Evolutionary conservation across 2,113 vertebrate genomes (phyloP).

Genomic region (Donacobius atricapilla): DNA sequence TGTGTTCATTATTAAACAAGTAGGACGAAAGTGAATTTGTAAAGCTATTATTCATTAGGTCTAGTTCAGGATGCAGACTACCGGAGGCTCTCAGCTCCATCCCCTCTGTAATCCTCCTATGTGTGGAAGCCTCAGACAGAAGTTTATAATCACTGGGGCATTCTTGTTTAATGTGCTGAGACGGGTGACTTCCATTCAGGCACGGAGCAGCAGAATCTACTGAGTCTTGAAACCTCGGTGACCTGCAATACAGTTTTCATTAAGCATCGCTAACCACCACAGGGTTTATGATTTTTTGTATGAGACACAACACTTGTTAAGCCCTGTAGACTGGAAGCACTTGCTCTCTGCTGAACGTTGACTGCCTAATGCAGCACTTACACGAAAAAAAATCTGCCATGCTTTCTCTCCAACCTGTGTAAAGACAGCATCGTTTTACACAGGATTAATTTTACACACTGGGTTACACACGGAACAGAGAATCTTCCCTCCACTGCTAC

Average conservation of each 20-base stretch:
- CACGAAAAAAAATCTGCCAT: not conserved
- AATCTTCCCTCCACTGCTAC: not conserved
- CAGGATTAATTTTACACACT: conserved; percentile 13
- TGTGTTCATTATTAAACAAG: conserved; percentile 89
- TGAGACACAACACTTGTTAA: not conserved
- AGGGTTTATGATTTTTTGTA: conserved; percentile 20
- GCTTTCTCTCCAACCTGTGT: not conserved
- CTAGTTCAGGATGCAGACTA: conserved; percentile 67
- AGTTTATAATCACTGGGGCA: conserved; percentile 79
- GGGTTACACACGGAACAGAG: not conserved
- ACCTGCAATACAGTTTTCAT: conserved; percentile 75
- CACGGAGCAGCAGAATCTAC: conserved; percentile 71
- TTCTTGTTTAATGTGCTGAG: conserved; percentile 91
- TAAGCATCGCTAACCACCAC: not conserved
- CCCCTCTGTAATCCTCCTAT: conserved; percentile 70
- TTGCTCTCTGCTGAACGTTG: not conserved
- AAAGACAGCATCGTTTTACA: conserved; percentile 18
- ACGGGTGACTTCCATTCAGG: conserved; percentile 66
- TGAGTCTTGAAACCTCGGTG: conserved; percentile 70
- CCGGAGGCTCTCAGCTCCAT: conserved; percentile 61
- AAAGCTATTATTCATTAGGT: conserved; percentile 73
- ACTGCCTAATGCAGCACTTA: not conserved
- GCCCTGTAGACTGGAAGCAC: not conserved
- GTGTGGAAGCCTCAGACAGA: conserved; percentile 55
- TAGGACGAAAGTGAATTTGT: conserved; percentile 78